These are phyloP conservation scores for Oryzias woworae DNA, from an alignment of 2,113 vertebrate species.

Conservation along the genomic window DNA sequence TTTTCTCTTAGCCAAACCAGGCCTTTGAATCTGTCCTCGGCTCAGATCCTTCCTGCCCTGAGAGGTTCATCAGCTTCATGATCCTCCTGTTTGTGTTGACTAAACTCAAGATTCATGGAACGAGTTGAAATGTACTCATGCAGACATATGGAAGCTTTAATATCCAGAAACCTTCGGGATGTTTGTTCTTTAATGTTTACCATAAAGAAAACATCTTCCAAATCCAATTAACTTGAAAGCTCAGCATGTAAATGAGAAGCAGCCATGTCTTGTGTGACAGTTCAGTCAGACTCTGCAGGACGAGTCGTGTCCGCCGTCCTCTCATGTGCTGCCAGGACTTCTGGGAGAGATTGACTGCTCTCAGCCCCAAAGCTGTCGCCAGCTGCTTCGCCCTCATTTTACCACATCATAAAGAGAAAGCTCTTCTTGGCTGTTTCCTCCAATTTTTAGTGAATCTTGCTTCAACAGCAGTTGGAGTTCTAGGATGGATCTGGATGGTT, in stretches of 20 bases:
- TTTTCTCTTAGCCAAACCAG: slow-evolving; percentile 17
- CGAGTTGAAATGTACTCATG: no score
- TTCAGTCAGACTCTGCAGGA: slow-evolving; percentile 15
- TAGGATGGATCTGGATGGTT: no score
- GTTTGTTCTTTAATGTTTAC: no score
- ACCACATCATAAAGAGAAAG: slow-evolving; percentile 45
- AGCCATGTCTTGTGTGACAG: neutral
- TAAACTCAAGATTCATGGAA: neutral
- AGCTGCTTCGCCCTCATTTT: slow-evolving; percentile 36
- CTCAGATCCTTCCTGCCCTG: slow-evolving; percentile 39
- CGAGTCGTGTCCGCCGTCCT: slow-evolving; percentile 23
- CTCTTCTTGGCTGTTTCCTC: slow-evolving; percentile 55
- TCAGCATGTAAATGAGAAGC: neutral
- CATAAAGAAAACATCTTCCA: no score
- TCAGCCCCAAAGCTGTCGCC: slow-evolving; percentile 23
- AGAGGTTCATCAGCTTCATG: slow-evolving; percentile 3
- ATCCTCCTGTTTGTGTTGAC: slow-evolving; percentile 5
- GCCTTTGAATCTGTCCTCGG: slow-evolving; percentile 10
- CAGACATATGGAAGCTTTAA: no score
- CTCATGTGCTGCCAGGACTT: slow-evolving; percentile 66
- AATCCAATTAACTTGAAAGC: no score
- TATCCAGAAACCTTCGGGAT: no score
- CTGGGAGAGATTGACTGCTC: slow-evolving; percentile 43
- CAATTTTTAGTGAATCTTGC: slow-evolving; percentile 36
- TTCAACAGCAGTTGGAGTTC: slow-evolving; percentile 19